These are phyloP conservation scores for Ceratina australensis DNA, from an alignment of 1,140 invertebrate species.

Conservation along the genomic window DNA sequence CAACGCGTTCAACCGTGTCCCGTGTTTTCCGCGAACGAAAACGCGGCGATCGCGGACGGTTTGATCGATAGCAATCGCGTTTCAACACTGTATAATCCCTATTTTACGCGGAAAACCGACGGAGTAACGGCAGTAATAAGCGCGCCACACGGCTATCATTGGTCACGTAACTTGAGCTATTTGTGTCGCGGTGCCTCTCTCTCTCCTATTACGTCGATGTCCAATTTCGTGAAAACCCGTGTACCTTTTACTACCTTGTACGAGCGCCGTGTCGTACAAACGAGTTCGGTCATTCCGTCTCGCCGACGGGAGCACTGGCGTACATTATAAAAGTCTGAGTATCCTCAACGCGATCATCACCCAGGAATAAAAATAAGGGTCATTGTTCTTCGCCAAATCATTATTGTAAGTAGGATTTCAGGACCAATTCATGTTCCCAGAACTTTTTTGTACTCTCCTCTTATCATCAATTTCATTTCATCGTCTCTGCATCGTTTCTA, in stretches of 20 bases:
- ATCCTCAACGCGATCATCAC: no score
- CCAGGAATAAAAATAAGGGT: no score
- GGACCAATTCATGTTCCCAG: no score
- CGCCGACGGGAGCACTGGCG: no score
- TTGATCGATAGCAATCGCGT: conserved; percentile 27
- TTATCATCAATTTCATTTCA: no score
- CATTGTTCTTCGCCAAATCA: no score
- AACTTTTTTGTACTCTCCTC: no score
- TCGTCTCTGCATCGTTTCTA: no score
- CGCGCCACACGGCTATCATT: conserved; percentile 30
- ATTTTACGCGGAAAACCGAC: conserved; percentile 25
- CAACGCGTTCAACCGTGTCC: background rate
- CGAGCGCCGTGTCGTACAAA: conserved; percentile 7
- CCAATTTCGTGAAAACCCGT: conserved; percentile 35
- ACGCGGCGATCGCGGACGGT: background rate
- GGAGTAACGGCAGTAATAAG: conserved; percentile 37
- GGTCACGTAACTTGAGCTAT: conserved; percentile 28
- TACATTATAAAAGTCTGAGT: no score
- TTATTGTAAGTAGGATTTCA: no score
- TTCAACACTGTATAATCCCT: conserved; percentile 35
- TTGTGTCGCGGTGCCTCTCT: conserved; percentile 4
- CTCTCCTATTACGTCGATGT: conserved; percentile 33
- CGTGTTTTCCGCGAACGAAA: conserved; percentile 6
- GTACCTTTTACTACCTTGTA: conserved; percentile 33
- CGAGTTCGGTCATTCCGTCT: no score